These are phyloP conservation scores for Lagopus muta DNA, from an alignment of 2,113 vertebrate genomes.

Conservation along the genomic window DNA sequence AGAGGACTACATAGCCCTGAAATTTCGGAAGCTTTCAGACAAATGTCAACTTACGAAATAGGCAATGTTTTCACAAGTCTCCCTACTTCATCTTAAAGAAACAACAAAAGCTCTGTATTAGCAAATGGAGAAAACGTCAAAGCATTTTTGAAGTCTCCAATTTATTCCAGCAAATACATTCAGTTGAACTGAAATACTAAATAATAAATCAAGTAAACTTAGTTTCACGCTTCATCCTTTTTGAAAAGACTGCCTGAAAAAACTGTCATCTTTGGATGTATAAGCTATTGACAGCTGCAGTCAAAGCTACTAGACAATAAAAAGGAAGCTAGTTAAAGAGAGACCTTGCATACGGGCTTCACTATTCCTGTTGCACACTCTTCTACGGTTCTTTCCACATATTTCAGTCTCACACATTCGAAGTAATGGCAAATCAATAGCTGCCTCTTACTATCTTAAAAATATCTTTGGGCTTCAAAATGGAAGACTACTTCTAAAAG, in stretches of 20 bases:
- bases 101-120: constrained; percentile 21
- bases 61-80: not conserved
- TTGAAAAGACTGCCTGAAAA: constrained; percentile 66
- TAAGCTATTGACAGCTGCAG: constrained; percentile 71
- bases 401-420: constrained; percentile 36
- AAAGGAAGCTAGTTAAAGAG: constrained; percentile 65
- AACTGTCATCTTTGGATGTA: constrained; percentile 66
- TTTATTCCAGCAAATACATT: constrained; percentile 63
- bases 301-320: constrained; percentile 56
- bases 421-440: constrained; percentile 70
- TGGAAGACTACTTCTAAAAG: constrained; percentile 53
- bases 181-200: constrained; percentile 61
- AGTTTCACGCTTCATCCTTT: constrained; percentile 69
- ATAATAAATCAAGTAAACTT: constrained; percentile 73
- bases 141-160: constrained; percentile 55
- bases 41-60: not conserved
- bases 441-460: constrained; percentile 34
- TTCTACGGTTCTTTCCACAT: constrained; percentile 24
- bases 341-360: constrained; percentile 41
- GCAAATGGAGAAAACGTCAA: constrained; percentile 52
- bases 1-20: not conserved
- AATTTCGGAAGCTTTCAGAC: not conserved
- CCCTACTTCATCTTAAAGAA: not conserved
- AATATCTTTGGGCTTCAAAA: constrained; percentile 18
- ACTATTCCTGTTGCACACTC: constrained; percentile 33